Conservation (phyloP, 2,888 invertebrate species). For the Malthinus seriepunctatus region DNA sequence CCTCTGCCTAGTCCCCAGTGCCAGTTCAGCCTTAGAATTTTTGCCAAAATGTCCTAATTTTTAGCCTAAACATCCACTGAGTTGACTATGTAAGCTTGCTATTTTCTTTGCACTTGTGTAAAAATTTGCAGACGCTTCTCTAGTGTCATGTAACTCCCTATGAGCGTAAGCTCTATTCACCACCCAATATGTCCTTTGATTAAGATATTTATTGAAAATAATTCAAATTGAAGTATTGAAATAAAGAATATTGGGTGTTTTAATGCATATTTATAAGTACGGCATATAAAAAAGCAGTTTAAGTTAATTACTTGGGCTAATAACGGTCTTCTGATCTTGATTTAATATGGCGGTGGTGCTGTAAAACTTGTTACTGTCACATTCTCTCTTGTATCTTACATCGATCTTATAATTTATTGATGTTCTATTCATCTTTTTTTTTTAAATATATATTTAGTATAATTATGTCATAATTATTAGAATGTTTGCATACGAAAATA, state of each 20-base stretch:
- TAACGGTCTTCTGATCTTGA: slow-evolving; percentile 39
- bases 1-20: too few relatives aligned
- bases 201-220: too few relatives aligned
- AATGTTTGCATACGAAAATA: slow-evolving; percentile 9
- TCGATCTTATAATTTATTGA: slow-evolving; percentile 38
- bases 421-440: slow-evolving; percentile 32
- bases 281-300: slow-evolving; percentile 37
- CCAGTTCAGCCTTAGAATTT: too few relatives aligned
- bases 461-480: slow-evolving; percentile 29
- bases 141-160: too few relatives aligned
- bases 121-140: too few relatives aligned
- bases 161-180: too few relatives aligned
- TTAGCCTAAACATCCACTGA: too few relatives aligned
- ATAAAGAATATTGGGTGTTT: not conserved
- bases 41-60: too few relatives aligned
- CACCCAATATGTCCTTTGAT: too few relatives aligned
- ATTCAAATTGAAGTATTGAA: too few relatives aligned
- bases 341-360: slow-evolving; percentile 37
- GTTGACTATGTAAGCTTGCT: too few relatives aligned
- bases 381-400: slow-evolving; percentile 37
- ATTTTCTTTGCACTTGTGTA: too few relatives aligned
- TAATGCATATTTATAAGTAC: slow-evolving; percentile 37
- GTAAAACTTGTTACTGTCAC: slow-evolving; percentile 40
- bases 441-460: slow-evolving; percentile 19
- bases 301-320: slow-evolving; percentile 39